Percentiles rank a stretch among this genome's conserved stretches.
Evolutionary conservation across 2,113 vertebrate genomes (phyloP).

Genomic region (Tragelaphus imberbis): DNA sequence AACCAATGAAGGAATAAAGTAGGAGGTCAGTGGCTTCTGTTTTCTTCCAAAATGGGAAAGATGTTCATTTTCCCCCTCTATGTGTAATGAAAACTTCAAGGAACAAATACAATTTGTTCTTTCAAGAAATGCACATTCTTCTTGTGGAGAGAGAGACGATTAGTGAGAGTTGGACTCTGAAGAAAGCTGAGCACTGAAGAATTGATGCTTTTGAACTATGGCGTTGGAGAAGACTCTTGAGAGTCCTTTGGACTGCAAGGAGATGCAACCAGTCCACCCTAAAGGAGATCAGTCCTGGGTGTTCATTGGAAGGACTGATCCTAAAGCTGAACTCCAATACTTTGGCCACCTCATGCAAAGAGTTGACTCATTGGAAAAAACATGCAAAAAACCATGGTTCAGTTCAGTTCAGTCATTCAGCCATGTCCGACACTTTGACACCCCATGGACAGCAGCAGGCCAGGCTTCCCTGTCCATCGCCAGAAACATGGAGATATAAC

Average conservation of each 20-base stretch:
- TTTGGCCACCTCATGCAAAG: too few species aligned
- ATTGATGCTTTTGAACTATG: too few species aligned
- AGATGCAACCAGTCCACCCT: too few species aligned
- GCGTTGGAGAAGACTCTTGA: too few species aligned
- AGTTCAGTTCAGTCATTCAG: not conserved
- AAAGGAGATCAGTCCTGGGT: too few species aligned
- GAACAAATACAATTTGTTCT: not conserved
- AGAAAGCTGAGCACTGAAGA: fast-evolving
- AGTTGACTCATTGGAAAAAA: too few species aligned
- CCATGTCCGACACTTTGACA: not conserved
- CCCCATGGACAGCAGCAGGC: not conserved
- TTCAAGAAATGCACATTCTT: not conserved
- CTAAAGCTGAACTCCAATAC: too few species aligned
- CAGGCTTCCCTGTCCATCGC: not conserved
- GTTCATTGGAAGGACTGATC: too few species aligned
- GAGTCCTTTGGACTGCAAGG: too few species aligned
- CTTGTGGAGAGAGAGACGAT: not conserved
- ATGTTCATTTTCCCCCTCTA: not conserved
- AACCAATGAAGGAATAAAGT: not conserved
- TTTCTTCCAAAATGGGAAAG: not conserved
- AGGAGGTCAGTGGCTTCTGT: not conserved
- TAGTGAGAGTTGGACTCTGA: not conserved
- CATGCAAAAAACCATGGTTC: not conserved
- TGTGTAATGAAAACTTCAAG: not conserved
- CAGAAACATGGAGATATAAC: not conserved